These are phyloP conservation scores for Metallyticus violacea DNA, from an alignment of 2,888 invertebrate species.

Conservation along the genomic window DNA sequence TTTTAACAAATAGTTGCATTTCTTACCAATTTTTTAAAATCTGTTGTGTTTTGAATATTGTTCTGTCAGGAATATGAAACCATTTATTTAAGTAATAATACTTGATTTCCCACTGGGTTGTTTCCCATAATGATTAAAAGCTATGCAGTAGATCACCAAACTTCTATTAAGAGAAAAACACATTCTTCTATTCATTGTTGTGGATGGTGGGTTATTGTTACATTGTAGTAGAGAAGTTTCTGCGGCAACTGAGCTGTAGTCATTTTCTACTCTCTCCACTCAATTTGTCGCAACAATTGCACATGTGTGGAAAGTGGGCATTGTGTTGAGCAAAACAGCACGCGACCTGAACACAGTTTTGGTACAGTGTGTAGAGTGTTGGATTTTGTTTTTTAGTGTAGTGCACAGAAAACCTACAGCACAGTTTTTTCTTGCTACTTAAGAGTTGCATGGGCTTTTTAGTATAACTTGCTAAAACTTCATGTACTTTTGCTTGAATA, in stretches of 20 bases:
- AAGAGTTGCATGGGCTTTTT: not conserved
- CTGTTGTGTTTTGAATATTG: no score
- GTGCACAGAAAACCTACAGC: not conserved
- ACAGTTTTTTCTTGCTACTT: not conserved
- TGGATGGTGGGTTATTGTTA: not conserved
- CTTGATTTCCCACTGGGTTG: no score
- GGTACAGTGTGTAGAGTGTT: no score
- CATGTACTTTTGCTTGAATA: not conserved
- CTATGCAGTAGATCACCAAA: no score
- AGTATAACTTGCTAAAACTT: not conserved
- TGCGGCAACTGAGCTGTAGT: not conserved
- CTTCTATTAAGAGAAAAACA: no score
- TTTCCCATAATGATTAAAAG: no score
- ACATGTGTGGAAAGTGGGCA: no score
- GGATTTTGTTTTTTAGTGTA: not conserved
- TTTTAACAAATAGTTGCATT: no score
- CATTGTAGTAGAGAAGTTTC: not conserved
- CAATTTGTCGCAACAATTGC: not conserved
- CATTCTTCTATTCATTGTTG: no score
- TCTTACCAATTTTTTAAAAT: no score
- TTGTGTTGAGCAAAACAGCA: not conserved
- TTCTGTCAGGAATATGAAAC: no score
- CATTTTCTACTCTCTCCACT: not conserved
- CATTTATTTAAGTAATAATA: no score
- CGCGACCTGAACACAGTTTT: not conserved